Base-by-base conservation (phyloP, 2,888 invertebrate genomes). In the Lacanobia oleracea region DNA sequence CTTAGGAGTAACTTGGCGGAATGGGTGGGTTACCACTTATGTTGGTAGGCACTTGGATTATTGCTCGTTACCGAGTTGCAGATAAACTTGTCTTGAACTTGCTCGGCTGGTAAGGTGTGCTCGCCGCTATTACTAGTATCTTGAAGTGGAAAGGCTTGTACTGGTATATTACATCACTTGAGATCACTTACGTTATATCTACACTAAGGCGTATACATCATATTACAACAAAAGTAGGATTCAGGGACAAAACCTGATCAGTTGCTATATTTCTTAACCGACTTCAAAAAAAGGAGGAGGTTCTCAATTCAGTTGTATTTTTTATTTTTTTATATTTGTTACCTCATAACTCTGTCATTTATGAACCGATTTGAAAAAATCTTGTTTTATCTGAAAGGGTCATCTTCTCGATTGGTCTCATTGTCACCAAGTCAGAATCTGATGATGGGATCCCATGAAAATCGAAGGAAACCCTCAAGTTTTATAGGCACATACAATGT, bases 41-140 rank as follows among this genome's bases (percentile, higher is more conserved):
- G 60, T 48, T 40, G 14, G 21, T 69, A 54, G 4, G n/a, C 40
- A 51, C 63, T 76, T 72, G 53, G 54, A 66, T 27, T 57, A 61
- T 66, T 77, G 62, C 54, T 70, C 40, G 56, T 71, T 61, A 67
- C 70, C 43, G 23, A 77, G 67, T 88, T 85, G 84, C 88, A 83
- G 85, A 78, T 80, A 78, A 85, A 85, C 82, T 82, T 82, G 85
- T 87, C 84, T 78, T 89, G 88, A 87, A 91, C 92, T 91, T 91
- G 92, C 91, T 92, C 87, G 84, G 87, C 83, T 87, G 76, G 76
- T 70, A 62, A 86, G 84, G 81, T 86, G 82, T 81, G 87, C 86
- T 90, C 89, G 87, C 82, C 84, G 89, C 88, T 90, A 92, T 87
- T 84, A 77, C 81, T 77, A 56, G 59, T 62, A 65, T 61, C 74